These are phyloP conservation scores for Trematomus loennbergii DNA, from an alignment of 2,113 vertebrate species.

Conservation along the genomic window DNA sequence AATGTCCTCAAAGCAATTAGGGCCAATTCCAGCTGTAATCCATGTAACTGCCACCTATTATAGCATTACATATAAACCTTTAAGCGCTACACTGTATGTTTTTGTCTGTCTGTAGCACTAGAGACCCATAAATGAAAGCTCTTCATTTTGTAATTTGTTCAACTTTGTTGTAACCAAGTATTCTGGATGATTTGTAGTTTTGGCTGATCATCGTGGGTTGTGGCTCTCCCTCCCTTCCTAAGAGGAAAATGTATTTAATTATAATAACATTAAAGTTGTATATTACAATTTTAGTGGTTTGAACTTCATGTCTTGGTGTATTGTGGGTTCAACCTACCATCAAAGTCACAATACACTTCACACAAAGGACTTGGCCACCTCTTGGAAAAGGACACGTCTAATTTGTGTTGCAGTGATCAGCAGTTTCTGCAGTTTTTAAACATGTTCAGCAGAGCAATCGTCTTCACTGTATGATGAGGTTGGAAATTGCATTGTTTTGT, in stretches of 20 bases:
- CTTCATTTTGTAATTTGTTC: constrained; percentile 35
- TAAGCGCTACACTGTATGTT: constrained; percentile 20
- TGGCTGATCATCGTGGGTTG: neutral
- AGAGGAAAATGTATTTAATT: constrained; percentile 7
- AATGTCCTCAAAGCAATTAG: constrained; percentile 64
- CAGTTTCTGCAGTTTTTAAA: neutral
- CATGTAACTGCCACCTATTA: constrained; percentile 55
- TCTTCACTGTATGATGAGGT: neutral
- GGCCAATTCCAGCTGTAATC: constrained; percentile 55
- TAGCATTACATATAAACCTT: constrained; percentile 15
- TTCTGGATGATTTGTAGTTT: constrained; percentile 37
- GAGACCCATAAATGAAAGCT: constrained; percentile 25
- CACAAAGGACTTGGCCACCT: neutral
- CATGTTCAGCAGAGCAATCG: neutral
- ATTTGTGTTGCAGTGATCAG: neutral
- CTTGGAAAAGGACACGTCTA: neutral
- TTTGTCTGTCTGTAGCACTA: constrained; percentile 21
- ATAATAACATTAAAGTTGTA: neutral
- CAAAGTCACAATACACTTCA: neutral
- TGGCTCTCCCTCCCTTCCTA: neutral
- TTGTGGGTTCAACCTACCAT: neutral
- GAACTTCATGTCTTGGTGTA: neutral
- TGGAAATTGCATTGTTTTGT: neutral
- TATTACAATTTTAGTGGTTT: neutral
- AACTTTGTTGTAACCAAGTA: constrained; percentile 22